A percentile compares a stretch with the other conserved stretches of the same genome.
phyloP scores from a whole-genome alignment of 1,140 invertebrate genomes.

The Carposina sasakii region DNA sequence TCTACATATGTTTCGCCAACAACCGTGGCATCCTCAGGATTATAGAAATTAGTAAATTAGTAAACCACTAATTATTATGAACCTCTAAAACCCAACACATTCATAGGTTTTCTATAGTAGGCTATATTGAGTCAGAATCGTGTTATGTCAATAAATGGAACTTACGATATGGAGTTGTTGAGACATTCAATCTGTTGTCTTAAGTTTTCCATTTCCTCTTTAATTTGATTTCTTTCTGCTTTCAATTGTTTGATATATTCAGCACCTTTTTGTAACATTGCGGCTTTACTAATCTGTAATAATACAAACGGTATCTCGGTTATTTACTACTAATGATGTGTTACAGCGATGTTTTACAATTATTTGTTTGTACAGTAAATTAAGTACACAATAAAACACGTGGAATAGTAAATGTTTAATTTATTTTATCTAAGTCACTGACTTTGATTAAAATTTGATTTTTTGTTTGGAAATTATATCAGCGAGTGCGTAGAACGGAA shows the following conservation, averaged over 20 bases:
- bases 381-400: too few species aligned
- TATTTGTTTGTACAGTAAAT: too few species aligned
- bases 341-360: too few species aligned
- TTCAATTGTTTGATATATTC: constrained; percentile 95
- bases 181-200: constrained; percentile 91
- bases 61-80: too few species aligned
- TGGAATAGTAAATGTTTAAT: too few species aligned
- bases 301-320: background rate
- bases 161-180: constrained; percentile 91
- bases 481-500: too few species aligned
- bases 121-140: background rate
- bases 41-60: too few species aligned
- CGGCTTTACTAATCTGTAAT: constrained; percentile 89
- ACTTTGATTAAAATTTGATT: too few species aligned
- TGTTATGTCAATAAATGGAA: constrained; percentile 4
- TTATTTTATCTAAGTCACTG: too few species aligned
- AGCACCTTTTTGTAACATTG: constrained; percentile 96
- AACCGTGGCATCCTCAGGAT: too few species aligned
- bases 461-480: too few species aligned
- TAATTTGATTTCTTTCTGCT: constrained; percentile 87
- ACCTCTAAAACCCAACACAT: background rate
- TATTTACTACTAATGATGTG: constrained; percentile 10
- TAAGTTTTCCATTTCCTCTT: constrained; percentile 91
- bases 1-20: too few species aligned
- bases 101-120: background rate